Conservation (phyloP, 2,797 vertebrate genomes). For the Streptopelia turtur region DNA sequence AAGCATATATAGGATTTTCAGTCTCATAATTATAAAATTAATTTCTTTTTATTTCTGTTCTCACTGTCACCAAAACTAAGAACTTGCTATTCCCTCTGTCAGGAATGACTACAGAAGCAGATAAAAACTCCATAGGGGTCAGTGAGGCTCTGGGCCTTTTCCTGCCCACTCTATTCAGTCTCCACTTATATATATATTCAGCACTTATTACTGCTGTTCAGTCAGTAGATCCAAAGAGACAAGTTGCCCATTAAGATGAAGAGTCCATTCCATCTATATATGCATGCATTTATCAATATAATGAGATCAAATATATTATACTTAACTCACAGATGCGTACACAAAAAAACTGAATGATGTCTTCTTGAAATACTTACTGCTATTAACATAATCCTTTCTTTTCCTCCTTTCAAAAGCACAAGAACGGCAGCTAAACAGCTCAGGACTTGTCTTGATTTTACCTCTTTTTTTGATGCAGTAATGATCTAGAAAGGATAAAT, state of each 20-base stretch:
- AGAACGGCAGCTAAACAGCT: not conserved
- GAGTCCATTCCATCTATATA: not conserved
- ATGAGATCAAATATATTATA: not conserved
- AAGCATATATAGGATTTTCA: not conserved
- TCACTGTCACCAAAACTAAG: not conserved
- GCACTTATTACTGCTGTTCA: not conserved
- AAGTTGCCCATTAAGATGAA: not conserved
- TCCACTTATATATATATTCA: not conserved
- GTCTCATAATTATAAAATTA: not conserved
- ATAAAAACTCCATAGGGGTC: not conserved
- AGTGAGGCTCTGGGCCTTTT: not conserved
- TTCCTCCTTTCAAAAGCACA: not conserved
- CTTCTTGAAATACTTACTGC: not conserved
- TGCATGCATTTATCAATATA: not conserved
- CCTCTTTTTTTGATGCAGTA: not conserved
- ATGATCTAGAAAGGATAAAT: not conserved
- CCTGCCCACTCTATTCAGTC: not conserved
- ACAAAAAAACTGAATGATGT: not conserved
- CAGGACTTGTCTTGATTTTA: not conserved
- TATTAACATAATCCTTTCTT: not conserved
- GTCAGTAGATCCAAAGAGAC: not conserved
- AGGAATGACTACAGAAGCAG: not conserved
- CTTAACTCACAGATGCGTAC: not conserved
- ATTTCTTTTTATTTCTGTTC: not conserved
- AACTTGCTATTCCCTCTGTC: not conserved